Evolutionary conservation across 1,140 invertebrate genomes (phyloP), one percentile per base, ranked within the genome.

Genomic region (Tenebrio molitor): DNA sequence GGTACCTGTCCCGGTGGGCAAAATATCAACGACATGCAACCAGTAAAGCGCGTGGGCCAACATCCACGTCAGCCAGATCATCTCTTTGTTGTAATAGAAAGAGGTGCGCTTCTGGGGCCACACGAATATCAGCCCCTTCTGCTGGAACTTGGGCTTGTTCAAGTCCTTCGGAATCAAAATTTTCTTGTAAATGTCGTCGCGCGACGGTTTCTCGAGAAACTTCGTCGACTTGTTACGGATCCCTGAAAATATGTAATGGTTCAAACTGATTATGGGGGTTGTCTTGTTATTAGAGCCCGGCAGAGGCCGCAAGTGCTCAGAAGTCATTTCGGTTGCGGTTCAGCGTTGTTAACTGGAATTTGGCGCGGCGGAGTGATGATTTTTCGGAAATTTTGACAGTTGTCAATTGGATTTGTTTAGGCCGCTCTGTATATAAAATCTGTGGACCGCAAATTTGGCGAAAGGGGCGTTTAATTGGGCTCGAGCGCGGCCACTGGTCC

Each of bases 71-170:
- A 77, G 14, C 10, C 78, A 44, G 23, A 63, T 71, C 17, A 78
- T 44, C 69, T 80, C 75, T 16, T 75, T 67, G 44, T 77, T 75
- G 19, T 73, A 76, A 67, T 69, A 64, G 33, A 79, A 73, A 6
- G 17, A 73, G 8, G 23, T 75, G 15, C 73, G 74, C 46, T 69
- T 77, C 53, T 79, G 76, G 0, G 79, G 80, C 77, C 77, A 80
- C 10, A 80, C 69, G 21, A 82, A 79, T 19, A 80, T 75, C n/a
- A 82, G 66, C 14, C 79, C 79, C 73, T 76, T 79, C 19, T 78
- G 74, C 16, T 75, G 71, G 23, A 74, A 74, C 63, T 73, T 74
- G 15, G 73, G 67, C 17, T 62, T 62, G 10, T 64, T 67, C 8
- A 58, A 14, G 23, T 58, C 23, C 29, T 58, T 29, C 3, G 50